A percentile compares a stretch with the other conserved stretches of the same genome.
Conservation (phyloP, 2,888 invertebrate species). For the Congeria kusceri region DNA sequence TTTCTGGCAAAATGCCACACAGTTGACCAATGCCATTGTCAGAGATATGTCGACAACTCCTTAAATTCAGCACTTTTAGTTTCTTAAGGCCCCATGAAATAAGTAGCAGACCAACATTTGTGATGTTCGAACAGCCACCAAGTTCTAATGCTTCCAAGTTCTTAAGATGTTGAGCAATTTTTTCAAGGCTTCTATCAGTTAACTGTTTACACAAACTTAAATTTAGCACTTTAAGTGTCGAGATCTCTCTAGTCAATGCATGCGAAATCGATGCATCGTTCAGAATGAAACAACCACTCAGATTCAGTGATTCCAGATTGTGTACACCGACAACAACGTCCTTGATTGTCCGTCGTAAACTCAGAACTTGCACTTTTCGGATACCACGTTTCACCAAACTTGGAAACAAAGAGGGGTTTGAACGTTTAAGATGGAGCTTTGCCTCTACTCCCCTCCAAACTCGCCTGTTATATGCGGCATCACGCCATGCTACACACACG, state of each 20-base stretch:
- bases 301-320: slow-evolving; percentile 93
- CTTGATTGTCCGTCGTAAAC: slow-evolving; percentile 92
- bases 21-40: slow-evolving; percentile 96
- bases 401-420: slow-evolving; percentile 93
- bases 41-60: slow-evolving; percentile 96
- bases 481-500: slow-evolving; percentile 93
- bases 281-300: slow-evolving; percentile 97
- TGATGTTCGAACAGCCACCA: slow-evolving; percentile 96
- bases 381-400: slow-evolving; percentile 95
- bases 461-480: slow-evolving; percentile 95
- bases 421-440: slow-evolving; percentile 92
- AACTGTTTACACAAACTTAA: slow-evolving; percentile 97
- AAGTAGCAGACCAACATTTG: slow-evolving; percentile 93
- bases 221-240: slow-evolving; percentile 92
- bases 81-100: slow-evolving; percentile 95
- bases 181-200: slow-evolving; percentile 94
- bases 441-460: slow-evolving; percentile 98
- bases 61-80: slow-evolving; percentile 92
- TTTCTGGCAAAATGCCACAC: slow-evolving; percentile 84
- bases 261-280: slow-evolving; percentile 94
- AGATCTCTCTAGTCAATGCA: slow-evolving; percentile 91
- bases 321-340: slow-evolving; percentile 95
- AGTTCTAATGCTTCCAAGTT: slow-evolving; percentile 95
- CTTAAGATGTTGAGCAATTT: slow-evolving; percentile 93
- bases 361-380: slow-evolving; percentile 94